Conservation (phyloP, 2,888 invertebrate species). For the Amblyteles armatorius region DNA sequence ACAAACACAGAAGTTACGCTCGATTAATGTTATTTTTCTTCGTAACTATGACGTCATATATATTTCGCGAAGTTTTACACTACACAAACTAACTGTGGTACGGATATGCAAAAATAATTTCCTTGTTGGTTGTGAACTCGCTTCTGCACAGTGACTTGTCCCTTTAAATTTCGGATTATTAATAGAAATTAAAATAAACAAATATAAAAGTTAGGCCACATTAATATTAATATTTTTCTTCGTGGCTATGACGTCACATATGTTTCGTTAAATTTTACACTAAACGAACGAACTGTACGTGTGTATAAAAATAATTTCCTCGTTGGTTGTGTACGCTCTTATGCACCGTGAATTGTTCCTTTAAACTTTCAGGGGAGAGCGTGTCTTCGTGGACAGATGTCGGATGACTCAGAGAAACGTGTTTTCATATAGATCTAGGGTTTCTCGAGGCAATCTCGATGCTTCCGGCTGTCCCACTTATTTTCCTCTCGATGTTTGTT, state of each 20-base stretch:
- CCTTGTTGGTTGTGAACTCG: constrained; percentile 17
- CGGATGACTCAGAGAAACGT: constrained; percentile 16
- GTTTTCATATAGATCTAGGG: neutral
- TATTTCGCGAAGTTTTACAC: neutral
- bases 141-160: neutral
- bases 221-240: constrained; percentile 2
- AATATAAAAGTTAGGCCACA: neutral
- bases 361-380: constrained; percentile 17
- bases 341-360: neutral
- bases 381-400: constrained; percentile 40
- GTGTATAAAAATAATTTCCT: constrained; percentile 34
- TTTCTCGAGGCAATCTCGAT: constrained; percentile 12
- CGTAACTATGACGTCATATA: neutral
- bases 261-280: neutral
- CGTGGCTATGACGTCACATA: neutral
- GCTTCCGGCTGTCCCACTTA: constrained; percentile 36
- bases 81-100: neutral
- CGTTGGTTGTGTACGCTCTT: constrained; percentile 22
- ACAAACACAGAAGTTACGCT: neutral
- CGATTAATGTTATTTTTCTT: constrained; percentile 7
- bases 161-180: neutral
- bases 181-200: neutral
- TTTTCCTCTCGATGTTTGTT: neutral
- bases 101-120: constrained; percentile 25
- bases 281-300: neutral